Evolutionary conservation across 30 jellyfish, hydroid and myxozoan species (phyloP), one percentile per base, ranked within the genome.

Genomic region (Chironex yamaguchii): DNA sequence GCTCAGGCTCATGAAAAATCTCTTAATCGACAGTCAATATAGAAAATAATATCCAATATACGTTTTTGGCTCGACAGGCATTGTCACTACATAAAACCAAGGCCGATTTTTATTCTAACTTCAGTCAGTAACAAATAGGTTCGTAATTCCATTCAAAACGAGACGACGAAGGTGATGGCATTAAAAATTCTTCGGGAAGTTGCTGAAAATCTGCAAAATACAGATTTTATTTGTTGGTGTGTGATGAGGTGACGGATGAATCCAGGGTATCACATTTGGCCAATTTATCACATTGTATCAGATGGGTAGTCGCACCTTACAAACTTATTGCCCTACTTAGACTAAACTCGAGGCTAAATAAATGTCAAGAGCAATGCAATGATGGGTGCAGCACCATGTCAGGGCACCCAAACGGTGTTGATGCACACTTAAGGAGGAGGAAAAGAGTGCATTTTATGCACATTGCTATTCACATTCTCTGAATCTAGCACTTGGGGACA

Each of bases 251-350:
- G 74, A 62, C 74, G 11, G 74, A n/a, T 4, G 24, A 6, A n/a
- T n/a, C 28, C 28, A 62, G 21, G 12, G 74, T 62, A 26, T 62
- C 27, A n/a, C 48, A 62, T 4, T 26, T 62, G 28, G 74, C 24
- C 21, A 26, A 4, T n/a, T n/a, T n/a, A n/a, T n/a, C n/a, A n/a
- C n/a, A n/a, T 21, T 62, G 74, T 62, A n/a, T 62, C 28, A 62
- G 74, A n/a, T 62, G 74, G 74, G 28, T 62, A n/a, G 74, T n/a
- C 42, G 74, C 74, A n/a, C 74, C 11, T 62, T 9, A 21, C 74
- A 21, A 62, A 26, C 21, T 62, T 26, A 26, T 21, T 24, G 42
- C 42, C 48, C 74, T n/a, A 62, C 28, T 62, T 62, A 9, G 28
- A 21, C n/a, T n/a, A n/a, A n/a, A n/a, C n/a, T n/a, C n/a, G n/a